Evolutionary conservation across 2,888 invertebrate genomes (phyloP).

Genomic region (Leistus spinibarbis): DNA sequence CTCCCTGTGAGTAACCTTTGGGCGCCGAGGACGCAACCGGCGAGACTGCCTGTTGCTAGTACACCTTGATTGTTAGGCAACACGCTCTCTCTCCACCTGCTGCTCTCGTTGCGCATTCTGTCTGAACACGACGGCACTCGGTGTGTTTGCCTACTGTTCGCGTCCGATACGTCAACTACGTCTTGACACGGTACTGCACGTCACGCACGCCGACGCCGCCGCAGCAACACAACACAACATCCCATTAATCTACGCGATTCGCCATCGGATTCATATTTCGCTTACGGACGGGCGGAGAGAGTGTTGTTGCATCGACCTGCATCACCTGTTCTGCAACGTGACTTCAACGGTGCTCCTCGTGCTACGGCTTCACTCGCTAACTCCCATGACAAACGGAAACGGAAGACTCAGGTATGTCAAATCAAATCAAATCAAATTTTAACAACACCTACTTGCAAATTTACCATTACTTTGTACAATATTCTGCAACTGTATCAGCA

Average conservation of each 20-base stretch:
- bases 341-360: neutral
- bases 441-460: too few species aligned
- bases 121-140: slow-evolving; percentile 14
- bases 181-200: slow-evolving; percentile 6
- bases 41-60: slow-evolving; percentile 59
- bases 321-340: neutral
- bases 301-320: neutral
- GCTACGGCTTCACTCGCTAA: slow-evolving; percentile 2
- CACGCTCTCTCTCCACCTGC: slow-evolving; percentile 42
- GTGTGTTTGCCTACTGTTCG: slow-evolving; percentile 1
- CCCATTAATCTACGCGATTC: neutral
- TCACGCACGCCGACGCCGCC: slow-evolving; percentile 1
- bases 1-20: slow-evolving; percentile 48
- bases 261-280: neutral
- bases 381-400: slow-evolving; percentile 12
- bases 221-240: neutral
- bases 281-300: neutral
- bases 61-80: slow-evolving; percentile 48
- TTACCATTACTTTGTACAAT: too few species aligned
- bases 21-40: slow-evolving; percentile 47
- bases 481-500: too few species aligned
- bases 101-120: slow-evolving; percentile 21
- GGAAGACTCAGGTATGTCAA: slow-evolving; percentile 19
- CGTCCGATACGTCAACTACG: slow-evolving; percentile 8
- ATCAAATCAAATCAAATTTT: neutral